These are phyloP conservation scores for Cosmia pyralina DNA, from an alignment of 2,888 invertebrate species.

Conservation along the genomic window DNA sequence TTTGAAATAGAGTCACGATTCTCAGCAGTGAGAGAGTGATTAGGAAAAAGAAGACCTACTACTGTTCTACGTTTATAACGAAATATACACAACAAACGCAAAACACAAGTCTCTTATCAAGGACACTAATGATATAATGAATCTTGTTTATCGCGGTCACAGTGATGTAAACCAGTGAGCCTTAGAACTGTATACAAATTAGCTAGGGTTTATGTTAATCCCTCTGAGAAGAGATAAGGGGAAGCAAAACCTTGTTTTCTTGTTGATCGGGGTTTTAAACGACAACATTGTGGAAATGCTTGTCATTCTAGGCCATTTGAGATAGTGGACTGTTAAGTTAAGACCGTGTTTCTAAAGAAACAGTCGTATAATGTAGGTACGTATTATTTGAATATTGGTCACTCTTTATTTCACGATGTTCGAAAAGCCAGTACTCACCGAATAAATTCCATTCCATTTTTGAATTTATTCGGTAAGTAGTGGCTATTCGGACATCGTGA, in stretches of 20 bases:
- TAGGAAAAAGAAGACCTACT: too few species aligned
- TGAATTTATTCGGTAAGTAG: too few species aligned
- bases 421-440: too few species aligned
- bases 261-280: constrained; percentile 37
- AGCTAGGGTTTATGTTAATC: constrained; percentile 51
- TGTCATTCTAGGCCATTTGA: constrained; percentile 7
- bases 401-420: too few species aligned
- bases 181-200: constrained; percentile 63
- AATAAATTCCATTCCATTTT: too few species aligned
- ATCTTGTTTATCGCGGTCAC: constrained; percentile 66
- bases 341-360: neutral
- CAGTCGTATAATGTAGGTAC: neutral
- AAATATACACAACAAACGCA: constrained; percentile 21
- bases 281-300: constrained; percentile 19
- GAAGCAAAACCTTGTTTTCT: constrained; percentile 40
- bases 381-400: too few species aligned
- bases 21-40: too few species aligned
- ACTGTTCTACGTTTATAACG: constrained; percentile 5
- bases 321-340: constrained; percentile 7
- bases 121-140: constrained; percentile 61
- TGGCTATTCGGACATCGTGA: too few species aligned
- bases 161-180: constrained; percentile 59
- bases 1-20: too few species aligned
- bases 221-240: constrained; percentile 48
- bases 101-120: constrained; percentile 49